Conservation (phyloP, 2,888 invertebrate species). For the Latrodectus elegans region DNA sequence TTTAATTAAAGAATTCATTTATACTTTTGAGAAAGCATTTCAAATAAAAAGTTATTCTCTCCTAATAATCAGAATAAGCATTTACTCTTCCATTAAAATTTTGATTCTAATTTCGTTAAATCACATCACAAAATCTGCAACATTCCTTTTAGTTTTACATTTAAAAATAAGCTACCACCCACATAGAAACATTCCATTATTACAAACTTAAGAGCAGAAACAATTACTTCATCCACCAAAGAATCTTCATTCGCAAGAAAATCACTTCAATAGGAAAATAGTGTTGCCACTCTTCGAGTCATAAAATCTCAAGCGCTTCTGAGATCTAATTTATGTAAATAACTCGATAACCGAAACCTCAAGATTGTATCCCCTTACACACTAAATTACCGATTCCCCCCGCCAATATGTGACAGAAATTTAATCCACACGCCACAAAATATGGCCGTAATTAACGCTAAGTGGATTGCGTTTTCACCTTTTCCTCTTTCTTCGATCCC, state of each 20-base stretch:
- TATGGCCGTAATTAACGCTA: slow-evolving; percentile 58
- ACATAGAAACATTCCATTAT: no score
- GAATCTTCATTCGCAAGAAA: neutral
- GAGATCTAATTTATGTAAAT: slow-evolving; percentile 61
- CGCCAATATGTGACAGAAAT: slow-evolving; percentile 53
- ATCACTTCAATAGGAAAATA: neutral
- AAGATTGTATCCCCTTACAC: slow-evolving; percentile 44
- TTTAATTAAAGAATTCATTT: no score
- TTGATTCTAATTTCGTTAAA: no score
- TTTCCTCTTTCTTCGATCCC: slow-evolving; percentile 5
- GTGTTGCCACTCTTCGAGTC: neutral
- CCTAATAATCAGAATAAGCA: no score
- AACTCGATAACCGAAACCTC: slow-evolving; percentile 63
- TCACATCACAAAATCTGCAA: no score
- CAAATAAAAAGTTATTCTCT: no score
- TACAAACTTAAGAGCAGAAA: neutral
- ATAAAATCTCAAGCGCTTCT: slow-evolving; percentile 20
- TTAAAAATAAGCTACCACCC: no score
- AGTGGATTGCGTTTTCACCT: slow-evolving; percentile 58
- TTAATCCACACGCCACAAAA: slow-evolving; percentile 54
- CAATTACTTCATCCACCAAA: neutral
- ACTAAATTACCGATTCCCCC: slow-evolving; percentile 29
- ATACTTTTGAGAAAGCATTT: no score
- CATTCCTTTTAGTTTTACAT: no score
- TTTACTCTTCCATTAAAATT: no score